Conservation (phyloP, 2,888 invertebrate species). For the Platycnemis pennipes region DNA sequence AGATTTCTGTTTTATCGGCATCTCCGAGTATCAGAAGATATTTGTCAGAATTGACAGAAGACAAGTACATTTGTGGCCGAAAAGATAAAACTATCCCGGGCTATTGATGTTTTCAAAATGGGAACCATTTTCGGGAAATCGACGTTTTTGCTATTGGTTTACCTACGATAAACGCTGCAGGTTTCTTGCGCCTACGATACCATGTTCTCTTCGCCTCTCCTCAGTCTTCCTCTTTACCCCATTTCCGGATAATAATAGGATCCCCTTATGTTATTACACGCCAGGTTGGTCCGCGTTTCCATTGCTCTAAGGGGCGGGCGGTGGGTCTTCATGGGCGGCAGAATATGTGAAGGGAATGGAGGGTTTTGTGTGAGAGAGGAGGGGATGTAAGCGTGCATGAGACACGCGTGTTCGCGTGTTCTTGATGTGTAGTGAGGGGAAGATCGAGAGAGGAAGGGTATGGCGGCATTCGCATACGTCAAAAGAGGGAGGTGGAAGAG, state of each 20-base stretch:
- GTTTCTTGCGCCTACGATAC: neutral
- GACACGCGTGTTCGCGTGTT: slow-evolving; percentile 45
- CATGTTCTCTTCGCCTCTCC: neutral
- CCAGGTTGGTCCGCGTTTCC: slow-evolving; percentile 32
- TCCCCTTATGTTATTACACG: slow-evolving; percentile 34
- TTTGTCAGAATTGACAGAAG: neutral
- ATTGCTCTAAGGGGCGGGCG: neutral
- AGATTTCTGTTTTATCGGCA: too few relatives aligned
- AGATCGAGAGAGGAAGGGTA: neutral
- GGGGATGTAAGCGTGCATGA: slow-evolving; percentile 38
- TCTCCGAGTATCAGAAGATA: too few relatives aligned
- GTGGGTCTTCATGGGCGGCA: neutral
- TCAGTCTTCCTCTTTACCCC: neutral
- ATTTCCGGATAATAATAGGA: slow-evolving; percentile 46
- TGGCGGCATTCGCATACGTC: neutral
- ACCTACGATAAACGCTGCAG: neutral
- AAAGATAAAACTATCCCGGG: neutral
- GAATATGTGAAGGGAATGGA: neutral
- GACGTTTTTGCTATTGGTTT: neutral
- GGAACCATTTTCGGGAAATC: neutral
- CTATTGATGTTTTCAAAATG: neutral
- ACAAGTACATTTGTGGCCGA: neutral
- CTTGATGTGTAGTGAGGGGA: neutral
- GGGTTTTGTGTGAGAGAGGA: neutral
- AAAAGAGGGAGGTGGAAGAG: neutral